Conservation (phyloP, 2,113 vertebrate species). For the Embiotoca jacksoni region DNA sequence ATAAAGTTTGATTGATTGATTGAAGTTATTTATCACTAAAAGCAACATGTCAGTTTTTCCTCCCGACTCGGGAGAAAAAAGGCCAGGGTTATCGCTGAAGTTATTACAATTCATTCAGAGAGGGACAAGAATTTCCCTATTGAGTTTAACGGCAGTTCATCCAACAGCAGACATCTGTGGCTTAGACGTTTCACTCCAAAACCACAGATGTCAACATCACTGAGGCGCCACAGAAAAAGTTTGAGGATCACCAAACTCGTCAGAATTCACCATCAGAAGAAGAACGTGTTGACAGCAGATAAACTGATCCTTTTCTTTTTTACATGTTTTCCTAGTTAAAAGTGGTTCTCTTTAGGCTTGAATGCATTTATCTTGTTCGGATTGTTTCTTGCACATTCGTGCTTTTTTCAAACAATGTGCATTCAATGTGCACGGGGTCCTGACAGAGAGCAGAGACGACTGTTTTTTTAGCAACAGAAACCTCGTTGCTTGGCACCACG, state of each 20-base stretch:
- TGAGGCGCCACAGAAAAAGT: neutral
- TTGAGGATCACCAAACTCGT: neutral
- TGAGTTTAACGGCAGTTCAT: no score
- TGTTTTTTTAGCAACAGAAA: neutral
- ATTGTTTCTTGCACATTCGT: neutral
- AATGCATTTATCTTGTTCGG: no score
- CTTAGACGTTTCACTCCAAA: neutral
- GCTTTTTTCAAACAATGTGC: neutral
- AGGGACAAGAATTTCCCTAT: no score
- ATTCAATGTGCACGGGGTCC: neutral
- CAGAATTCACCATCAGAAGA: no score
- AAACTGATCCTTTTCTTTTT: neutral
- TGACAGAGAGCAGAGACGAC: neutral
- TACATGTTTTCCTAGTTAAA: no score
- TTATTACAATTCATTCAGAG: neutral
- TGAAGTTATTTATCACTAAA: no score
- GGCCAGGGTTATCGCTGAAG: constrained; percentile 3
- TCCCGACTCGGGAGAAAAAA: neutral
- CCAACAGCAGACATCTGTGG: no score
- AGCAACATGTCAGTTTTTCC: no score
- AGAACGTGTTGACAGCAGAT: neutral
- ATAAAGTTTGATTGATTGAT: no score
- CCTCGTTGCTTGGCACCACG: neutral
- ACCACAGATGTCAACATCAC: neutral
- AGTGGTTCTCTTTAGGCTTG: no score